These are phyloP conservation scores for Nemurella pictetii DNA, from an alignment of 2,888 invertebrate species.

Conservation along the genomic window DNA sequence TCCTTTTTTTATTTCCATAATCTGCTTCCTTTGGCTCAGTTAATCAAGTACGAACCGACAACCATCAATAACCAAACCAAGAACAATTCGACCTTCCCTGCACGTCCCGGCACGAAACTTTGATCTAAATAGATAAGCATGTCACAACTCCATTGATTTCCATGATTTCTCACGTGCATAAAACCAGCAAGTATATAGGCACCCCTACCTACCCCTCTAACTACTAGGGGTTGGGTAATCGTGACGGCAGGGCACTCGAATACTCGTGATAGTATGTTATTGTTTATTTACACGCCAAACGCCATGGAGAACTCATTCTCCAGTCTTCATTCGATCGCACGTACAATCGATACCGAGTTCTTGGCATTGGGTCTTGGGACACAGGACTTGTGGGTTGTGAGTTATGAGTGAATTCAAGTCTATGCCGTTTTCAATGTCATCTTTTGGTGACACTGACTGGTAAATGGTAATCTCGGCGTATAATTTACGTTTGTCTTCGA, in stretches of 20 bases:
- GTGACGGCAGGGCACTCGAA: neutral
- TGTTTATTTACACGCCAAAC: neutral
- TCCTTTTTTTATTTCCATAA: neutral
- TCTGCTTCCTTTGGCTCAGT: neutral
- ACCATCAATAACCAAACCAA: neutral
- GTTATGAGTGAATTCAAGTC: neutral
- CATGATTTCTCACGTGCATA: neutral
- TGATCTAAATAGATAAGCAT: neutral
- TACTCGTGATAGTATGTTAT: neutral
- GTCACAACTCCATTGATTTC: neutral
- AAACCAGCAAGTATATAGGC: neutral
- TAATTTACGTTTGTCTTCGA: too few species aligned
- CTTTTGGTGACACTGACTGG: neutral
- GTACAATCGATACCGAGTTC: neutral
- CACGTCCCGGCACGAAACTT: neutral
- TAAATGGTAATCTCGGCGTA: too few species aligned
- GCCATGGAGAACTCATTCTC: neutral
- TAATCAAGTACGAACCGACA: neutral
- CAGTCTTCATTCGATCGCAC: neutral
- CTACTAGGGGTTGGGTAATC: neutral
- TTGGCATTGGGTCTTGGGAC: too few species aligned
- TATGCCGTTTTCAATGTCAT: neutral
- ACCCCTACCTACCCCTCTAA: too few species aligned
- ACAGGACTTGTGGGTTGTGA: too few species aligned
- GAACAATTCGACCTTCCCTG: neutral